These are phyloP conservation scores for Hippocampus comes DNA, from an alignment of 2,113 vertebrate species.

Conservation along the genomic window DNA sequence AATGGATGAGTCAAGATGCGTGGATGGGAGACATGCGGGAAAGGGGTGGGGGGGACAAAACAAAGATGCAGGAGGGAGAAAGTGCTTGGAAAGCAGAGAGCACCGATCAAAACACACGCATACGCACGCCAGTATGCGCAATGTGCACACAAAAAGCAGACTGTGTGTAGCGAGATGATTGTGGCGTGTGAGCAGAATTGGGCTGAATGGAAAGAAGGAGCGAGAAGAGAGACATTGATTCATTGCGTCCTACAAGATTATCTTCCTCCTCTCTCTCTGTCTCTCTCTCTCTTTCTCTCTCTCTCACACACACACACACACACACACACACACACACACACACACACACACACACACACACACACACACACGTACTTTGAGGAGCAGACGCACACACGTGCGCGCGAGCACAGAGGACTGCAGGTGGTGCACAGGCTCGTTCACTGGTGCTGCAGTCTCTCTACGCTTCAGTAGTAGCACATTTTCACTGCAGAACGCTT, in stretches of 20 bases:
- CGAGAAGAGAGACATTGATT: conserved; percentile 58
- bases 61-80: conserved; percentile 9
- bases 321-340: background rate
- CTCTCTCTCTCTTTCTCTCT: conserved; percentile 12
- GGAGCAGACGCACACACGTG: conserved; percentile 1
- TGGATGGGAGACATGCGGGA: conserved; percentile 27
- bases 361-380: background rate
- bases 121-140: conserved; percentile 32
- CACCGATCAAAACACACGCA: conserved; percentile 25
- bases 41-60: conserved; percentile 28
- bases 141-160: conserved; percentile 19
- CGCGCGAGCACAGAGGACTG: conserved; percentile 42
- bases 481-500: conserved; percentile 73
- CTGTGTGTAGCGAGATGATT: conserved; percentile 47
- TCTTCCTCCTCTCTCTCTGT: conserved; percentile 20
- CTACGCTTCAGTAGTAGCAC: conserved; percentile 73
- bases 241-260: conserved; percentile 66
- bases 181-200: conserved; percentile 50
- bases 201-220: conserved; percentile 51
- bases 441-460: conserved; percentile 72
- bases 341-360: background rate
- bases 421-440: conserved; percentile 68
- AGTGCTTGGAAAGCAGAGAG: conserved; percentile 32
- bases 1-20: conserved; percentile 40
- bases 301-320: background rate